Evolutionary conservation across 2,113 vertebrate species (phyloP).

Genomic region (Nothoprocta pentlandii): DNA sequence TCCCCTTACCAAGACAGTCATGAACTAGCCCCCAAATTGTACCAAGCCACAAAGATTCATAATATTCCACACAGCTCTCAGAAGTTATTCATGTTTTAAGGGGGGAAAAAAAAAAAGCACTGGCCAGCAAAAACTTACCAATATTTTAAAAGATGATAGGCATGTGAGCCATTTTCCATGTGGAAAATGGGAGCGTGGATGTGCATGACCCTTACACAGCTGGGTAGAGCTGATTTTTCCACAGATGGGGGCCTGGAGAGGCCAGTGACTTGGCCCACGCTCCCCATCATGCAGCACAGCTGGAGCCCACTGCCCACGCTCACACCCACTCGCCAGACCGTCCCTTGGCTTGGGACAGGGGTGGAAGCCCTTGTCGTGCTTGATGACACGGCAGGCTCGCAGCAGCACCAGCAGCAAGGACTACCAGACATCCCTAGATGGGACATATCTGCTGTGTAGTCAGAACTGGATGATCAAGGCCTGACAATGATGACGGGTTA

Average conservation of each 20-base stretch:
- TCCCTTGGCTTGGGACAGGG: neutral
- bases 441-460: neutral
- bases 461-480: neutral
- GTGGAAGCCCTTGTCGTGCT: neutral
- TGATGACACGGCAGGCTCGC: fast-evolving
- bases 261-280: neutral
- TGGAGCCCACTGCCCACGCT: neutral
- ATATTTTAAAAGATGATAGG: neutral
- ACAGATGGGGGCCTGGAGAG: neutral
- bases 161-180: fast-evolving
- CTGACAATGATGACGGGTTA: neutral
- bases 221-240: neutral
- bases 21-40: neutral
- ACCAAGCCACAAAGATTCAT: neutral
- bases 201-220: neutral
- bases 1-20: neutral
- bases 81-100: neutral
- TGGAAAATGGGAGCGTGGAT: neutral
- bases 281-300: neutral
- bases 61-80: neutral
- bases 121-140: neutral
- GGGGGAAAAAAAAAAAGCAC: neutral
- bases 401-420: neutral
- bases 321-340: neutral
- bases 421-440: neutral